Base-by-base conservation (phyloP, 2,888 invertebrate genomes). In the Aphidius colemani region DNA sequence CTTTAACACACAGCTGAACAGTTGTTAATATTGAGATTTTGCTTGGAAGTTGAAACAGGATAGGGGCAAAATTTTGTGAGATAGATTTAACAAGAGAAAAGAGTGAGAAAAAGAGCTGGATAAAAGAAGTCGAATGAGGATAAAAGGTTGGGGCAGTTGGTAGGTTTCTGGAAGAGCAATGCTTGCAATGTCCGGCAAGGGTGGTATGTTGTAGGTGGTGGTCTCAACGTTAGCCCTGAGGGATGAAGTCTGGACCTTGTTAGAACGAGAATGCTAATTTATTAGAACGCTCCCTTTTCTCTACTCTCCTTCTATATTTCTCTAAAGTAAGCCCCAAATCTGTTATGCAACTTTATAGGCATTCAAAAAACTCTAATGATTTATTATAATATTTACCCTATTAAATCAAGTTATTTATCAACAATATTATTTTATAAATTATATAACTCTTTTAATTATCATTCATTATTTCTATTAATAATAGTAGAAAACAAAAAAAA, bases 261-360 rank as follows among this genome's bases (percentile, higher is more conserved):
- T 81, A 80, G 77, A 78, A 75, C 77, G 77, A 77, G 79, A 81
- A 81, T 81, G 80, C 81, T 81, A 81, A 82, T 81, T 82, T 82
- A 81, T 81, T 77, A 77, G 77, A 68, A 70, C 30, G 70, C 72
- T 53, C 58, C 66, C 55, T 67, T 53, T 43, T 45, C 30, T 13
- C 18, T 45, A 10, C 56, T 39, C 39, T 46, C 46, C 40, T 46
- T 57, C 46, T 57, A 45, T 46, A 46, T 46, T 46, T 57, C 53
- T 55, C 39, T 39, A 11, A 49, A 11, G n/a, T 43, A 46, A 30
- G 30, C 30, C 5, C 2, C 30, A 30, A 30, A 30, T 30, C 30
- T 30, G 30, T 30, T 30, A 30, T 30, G 2, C 30, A 59, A 41
- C 48, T 43, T 13, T 11, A 6, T 4, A 43, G 53, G n/a, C n/a